Base-by-base conservation (phyloP, 2,888 invertebrate genomes). In the Cryptocephalus primarius region DNA sequence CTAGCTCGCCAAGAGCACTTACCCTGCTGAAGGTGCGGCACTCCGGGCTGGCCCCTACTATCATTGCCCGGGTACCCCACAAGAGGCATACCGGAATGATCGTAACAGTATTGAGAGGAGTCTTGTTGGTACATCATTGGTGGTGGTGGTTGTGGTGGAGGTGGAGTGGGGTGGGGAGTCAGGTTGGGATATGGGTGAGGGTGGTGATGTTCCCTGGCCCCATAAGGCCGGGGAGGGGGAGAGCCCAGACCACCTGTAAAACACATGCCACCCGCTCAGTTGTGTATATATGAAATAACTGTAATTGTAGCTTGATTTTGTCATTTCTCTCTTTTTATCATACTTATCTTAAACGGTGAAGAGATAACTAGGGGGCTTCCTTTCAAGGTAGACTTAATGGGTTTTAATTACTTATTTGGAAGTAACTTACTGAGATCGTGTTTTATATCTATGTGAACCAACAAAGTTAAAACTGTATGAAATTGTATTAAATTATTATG, bases 231-330 rank as follows among this genome's bases (percentile, higher is more conserved):
- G 65, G 75, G 75, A 61, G 75, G 72, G 65, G 75, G 75, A 61
- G 75, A 75, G 65, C 74, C 72, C 65, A 75, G 72, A 66, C 75
- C 76, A 75, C 76, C 76, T 77, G 76, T 61, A 76, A 76, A 71
- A 75, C 64, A 67, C 65, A 64, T 66, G 64, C 63, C 64, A 64
- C 60, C 58, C 57, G 51, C 36, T 36, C 36, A 36, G 36, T 11
- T 36, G 22, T 22, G 22, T 22, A 22, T 22, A 22, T 22, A 22
- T 22, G 22, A 22, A 22, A 22, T 2, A 22, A 22, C 22, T 22
- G 6, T 22, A 22, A 22, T 22, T 22, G 22, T 22, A 22, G 22
- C 22, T 22, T 22, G 22, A 49, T 48, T 54, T 48, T 49, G 44
- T 43, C 49, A 14, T 50, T 45, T 41, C 32, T 34, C 40, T 13